Evolutionary conservation across 2,797 vertebrate genomes (phyloP).

Genomic region (Micromesistius poutassou): DNA sequence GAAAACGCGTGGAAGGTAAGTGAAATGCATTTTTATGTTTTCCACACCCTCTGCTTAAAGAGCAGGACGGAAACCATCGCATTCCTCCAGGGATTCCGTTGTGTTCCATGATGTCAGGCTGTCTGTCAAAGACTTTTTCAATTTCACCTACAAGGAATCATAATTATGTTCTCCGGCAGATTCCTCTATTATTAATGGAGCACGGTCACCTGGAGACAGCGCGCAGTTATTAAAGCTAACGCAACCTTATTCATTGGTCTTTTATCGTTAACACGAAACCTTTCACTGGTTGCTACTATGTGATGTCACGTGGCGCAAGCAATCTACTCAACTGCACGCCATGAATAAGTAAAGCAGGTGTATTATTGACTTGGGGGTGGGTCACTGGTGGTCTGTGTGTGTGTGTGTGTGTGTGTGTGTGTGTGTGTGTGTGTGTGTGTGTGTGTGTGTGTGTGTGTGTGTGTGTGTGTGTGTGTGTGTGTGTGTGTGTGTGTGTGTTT

Average conservation of each 20-base stretch:
- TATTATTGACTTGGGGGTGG: not conserved
- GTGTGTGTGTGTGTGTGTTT: too few relatives aligned
- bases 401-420: not conserved
- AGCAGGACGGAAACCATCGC: too few relatives aligned
- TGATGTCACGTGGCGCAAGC: not conserved
- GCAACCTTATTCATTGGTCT: not conserved
- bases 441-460: too few relatives aligned
- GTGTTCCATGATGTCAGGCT: too few relatives aligned
- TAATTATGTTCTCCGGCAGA: too few relatives aligned
- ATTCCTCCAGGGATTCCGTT: too few relatives aligned
- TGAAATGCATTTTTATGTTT: constrained; percentile 9
- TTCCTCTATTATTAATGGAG: too few relatives aligned
- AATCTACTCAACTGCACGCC: not conserved
- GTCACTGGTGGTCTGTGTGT: not conserved
- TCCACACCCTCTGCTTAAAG: too few relatives aligned
- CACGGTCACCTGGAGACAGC: not conserved
- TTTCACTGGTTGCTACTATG: not conserved
- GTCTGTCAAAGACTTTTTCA: too few relatives aligned
- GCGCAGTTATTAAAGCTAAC: not conserved
- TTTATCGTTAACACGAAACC: not conserved
- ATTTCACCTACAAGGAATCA: too few relatives aligned
- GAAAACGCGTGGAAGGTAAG: constrained; percentile 53
- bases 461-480: too few relatives aligned
- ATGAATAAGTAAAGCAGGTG: not conserved
- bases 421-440: too few relatives aligned